A percentile compares a stretch with the other conserved stretches of the same genome.
These are phyloP conservation scores for Phyllotreta cruciferae DNA, from an alignment of 2,888 invertebrate genomes.

Conservation along the genomic window DNA sequence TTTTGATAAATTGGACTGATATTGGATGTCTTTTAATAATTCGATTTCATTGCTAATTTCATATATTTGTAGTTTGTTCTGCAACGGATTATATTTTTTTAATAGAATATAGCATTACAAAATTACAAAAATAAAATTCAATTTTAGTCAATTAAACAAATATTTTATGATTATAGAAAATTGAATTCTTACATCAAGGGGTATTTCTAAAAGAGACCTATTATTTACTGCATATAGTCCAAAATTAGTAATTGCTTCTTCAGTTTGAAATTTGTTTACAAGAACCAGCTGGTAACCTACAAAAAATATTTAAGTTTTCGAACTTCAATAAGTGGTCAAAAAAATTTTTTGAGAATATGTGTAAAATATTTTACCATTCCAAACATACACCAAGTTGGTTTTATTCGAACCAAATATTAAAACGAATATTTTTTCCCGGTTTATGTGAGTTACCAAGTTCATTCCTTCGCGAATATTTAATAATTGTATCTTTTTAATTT, in stretches of 20 bases:
- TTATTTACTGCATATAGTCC: conserved; percentile 35
- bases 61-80: conserved; percentile 37
- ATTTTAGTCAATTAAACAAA: too few relatives aligned
- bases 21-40: conserved; percentile 26
- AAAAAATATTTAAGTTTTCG: conserved; percentile 28
- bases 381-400: conserved; percentile 42
- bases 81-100: conserved; percentile 25
- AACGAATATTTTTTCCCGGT: conserved; percentile 41
- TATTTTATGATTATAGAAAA: not conserved
- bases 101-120: not conserved
- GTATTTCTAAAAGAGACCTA: conserved; percentile 35
- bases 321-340: conserved; percentile 1
- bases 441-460: conserved; percentile 40
- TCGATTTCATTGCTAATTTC: conserved; percentile 23
- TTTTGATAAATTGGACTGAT: conserved; percentile 36
- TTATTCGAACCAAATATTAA: conserved; percentile 41
- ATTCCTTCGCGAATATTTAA: conserved; percentile 36
- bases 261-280: conserved; percentile 37
- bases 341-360: not conserved
- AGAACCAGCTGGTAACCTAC: conserved; percentile 43
- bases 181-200: conserved; percentile 34
- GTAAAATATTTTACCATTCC: conserved; percentile 47
- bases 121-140: too few relatives aligned
- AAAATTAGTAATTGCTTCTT: conserved; percentile 36
- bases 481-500: conserved; percentile 47